Percentiles rank a stretch among this genome's conserved stretches.
These are phyloP conservation scores for Pseudochromis fuscus DNA, from an alignment of 2,797 vertebrate genomes.

Conservation along the genomic window DNA sequence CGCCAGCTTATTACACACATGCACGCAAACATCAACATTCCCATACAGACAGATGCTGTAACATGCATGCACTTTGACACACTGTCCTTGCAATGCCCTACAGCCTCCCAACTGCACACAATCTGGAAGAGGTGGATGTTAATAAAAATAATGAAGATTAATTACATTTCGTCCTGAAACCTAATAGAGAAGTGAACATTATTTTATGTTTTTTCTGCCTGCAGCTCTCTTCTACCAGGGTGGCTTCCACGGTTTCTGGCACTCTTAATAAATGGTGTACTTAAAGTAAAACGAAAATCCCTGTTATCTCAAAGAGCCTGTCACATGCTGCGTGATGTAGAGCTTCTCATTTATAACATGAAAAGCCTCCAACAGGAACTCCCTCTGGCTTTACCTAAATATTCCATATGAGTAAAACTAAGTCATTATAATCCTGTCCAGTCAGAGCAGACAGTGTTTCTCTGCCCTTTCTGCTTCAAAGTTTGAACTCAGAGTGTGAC, in stretches of 20 bases:
- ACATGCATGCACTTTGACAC: conserved; percentile 8
- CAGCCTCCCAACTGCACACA: conserved; percentile 3
- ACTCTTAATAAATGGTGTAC: conserved; percentile 31
- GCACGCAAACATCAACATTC: conserved; percentile 43
- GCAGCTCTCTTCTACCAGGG: conserved; percentile 47
- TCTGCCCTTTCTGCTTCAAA: neutral
- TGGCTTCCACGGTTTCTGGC: conserved; percentile 47
- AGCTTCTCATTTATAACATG: conserved; percentile 38
- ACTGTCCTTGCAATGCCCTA: conserved; percentile 11
- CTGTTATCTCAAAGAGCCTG: conserved; percentile 33
- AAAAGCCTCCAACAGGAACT: conserved; percentile 41
- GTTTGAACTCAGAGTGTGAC: neutral
- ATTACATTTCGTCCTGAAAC: conserved; percentile 58
- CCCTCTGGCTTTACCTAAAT: conserved; percentile 20
- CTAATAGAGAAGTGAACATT: conserved; percentile 35
- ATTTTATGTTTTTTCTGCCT: conserved; percentile 32
- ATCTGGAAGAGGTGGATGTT: conserved; percentile 23
- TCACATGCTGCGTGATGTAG: conserved; percentile 43
- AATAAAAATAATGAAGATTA: conserved; percentile 47
- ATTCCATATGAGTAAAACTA: conserved; percentile 18
- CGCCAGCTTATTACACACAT: conserved; percentile 27
- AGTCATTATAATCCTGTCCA: neutral
- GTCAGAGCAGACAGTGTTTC: neutral
- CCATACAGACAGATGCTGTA: conserved; percentile 20
- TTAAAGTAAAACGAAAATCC: conserved; percentile 43